Conservation (phyloP, 2,113 vertebrate genomes). For the Puffinus mauretanicus region DNA sequence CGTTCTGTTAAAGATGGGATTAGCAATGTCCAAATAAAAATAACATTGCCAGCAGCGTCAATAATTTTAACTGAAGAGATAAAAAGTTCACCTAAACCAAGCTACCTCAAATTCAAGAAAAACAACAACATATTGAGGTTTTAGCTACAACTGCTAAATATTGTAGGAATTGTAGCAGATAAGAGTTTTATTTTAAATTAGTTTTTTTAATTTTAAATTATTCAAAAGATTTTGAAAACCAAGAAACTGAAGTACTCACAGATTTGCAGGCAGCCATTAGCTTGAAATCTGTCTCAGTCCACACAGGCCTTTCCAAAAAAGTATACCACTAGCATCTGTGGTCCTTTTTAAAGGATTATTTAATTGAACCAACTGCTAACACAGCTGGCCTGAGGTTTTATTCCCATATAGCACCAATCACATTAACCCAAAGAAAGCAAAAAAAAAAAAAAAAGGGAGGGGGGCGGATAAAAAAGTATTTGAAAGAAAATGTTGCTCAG, state of each 20-base stretch:
- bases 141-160: neutral
- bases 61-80: neutral
- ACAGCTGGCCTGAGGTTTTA: conserved; percentile 97
- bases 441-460: neutral
- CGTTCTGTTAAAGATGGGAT: neutral
- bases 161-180: neutral
- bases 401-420: conserved; percentile 81
- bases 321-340: conserved; percentile 67
- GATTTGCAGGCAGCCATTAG: conserved; percentile 74
- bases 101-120: neutral
- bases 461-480: conserved; percentile 21
- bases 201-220: neutral
- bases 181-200: neutral
- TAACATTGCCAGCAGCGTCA: neutral
- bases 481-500: conserved; percentile 52
- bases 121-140: neutral
- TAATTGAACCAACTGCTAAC: conserved; percentile 77
- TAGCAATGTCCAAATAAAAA: neutral
- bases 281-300: conserved; percentile 77
- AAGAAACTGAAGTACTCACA: conserved; percentile 87
- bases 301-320: conserved; percentile 74
- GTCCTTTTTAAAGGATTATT: conserved; percentile 62
- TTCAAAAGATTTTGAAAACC: neutral
- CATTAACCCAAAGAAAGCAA: conserved; percentile 72
- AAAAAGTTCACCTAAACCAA: neutral